These are phyloP conservation scores for Pterois miles DNA, from an alignment of 2,797 vertebrate genomes.

Conservation along the genomic window DNA sequence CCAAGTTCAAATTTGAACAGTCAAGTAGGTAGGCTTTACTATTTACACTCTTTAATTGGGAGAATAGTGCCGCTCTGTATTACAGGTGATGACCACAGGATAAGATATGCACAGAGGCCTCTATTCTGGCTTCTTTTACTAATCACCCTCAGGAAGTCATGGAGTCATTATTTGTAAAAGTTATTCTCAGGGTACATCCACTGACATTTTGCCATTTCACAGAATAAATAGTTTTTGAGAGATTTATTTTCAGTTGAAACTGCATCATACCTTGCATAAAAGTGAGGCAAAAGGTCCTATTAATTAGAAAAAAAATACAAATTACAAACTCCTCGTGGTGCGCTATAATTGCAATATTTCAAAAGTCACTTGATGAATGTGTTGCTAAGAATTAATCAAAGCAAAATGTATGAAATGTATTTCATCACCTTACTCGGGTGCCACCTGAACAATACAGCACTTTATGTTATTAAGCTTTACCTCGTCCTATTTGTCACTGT, in stretches of 20 bases:
- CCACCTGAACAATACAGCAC: slow-evolving; percentile 29
- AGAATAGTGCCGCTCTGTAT: slow-evolving; percentile 22
- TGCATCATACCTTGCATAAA: slow-evolving; percentile 6
- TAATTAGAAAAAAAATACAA: slow-evolving; percentile 18
- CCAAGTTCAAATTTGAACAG: slow-evolving; percentile 72
- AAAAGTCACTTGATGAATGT: slow-evolving; percentile 46
- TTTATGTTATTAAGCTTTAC: slow-evolving; percentile 49
- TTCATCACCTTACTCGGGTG: slow-evolving; percentile 29
- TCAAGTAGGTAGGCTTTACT: slow-evolving; percentile 42
- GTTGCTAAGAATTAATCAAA: slow-evolving; percentile 48
- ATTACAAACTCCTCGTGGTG: slow-evolving; percentile 8
- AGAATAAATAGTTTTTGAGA: slow-evolving; percentile 18
- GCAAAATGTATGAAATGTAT: slow-evolving; percentile 34
- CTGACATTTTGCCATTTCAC: slow-evolving; percentile 1
- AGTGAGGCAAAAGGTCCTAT: slow-evolving; percentile 20
- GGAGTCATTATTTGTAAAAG: slow-evolving; percentile 20
- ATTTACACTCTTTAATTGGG: slow-evolving; percentile 46
- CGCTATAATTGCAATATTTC: slow-evolving; percentile 10
- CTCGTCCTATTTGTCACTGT: slow-evolving; percentile 52
- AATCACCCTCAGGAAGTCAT: slow-evolving; percentile 19
- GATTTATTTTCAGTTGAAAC: slow-evolving; percentile 27
- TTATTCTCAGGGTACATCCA: slow-evolving; percentile 5
- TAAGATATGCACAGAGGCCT: slow-evolving; percentile 23
- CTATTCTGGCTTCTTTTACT: neutral
- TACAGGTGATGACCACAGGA: slow-evolving; percentile 22